Percentiles rank a stretch among this genome's conserved stretches.
phyloP scores from a whole-genome alignment of 1,140 invertebrate genomes.

The Dolichoris vasculosae region DNA sequence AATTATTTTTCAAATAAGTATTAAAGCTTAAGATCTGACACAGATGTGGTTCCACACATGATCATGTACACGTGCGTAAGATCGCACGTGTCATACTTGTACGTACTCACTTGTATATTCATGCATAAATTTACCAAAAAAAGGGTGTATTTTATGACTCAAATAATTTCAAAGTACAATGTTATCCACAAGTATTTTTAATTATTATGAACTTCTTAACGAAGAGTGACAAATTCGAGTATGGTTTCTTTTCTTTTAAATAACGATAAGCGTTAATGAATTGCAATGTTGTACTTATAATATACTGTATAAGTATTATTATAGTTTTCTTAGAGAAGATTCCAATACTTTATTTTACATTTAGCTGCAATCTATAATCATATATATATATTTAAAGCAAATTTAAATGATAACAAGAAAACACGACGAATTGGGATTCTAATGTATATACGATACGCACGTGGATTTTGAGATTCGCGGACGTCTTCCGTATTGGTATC shows the following conservation, averaged over 20 bases:
- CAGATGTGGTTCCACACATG: background rate
- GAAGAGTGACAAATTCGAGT: too few relatives aligned
- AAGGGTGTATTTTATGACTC: background rate
- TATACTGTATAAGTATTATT: background rate
- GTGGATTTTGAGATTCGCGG: background rate
- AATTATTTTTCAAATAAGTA: background rate
- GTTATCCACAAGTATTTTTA: background rate
- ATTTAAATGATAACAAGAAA: background rate
- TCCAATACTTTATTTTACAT: background rate
- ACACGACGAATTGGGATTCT: background rate
- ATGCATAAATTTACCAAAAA: background rate
- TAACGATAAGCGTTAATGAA: background rate
- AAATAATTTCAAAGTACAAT: background rate
- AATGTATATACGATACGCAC: background rate
- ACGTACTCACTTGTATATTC: background rate
- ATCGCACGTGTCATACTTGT: background rate
- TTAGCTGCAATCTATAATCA: background rate
- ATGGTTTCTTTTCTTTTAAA: too few relatives aligned
- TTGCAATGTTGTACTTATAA: too few relatives aligned
- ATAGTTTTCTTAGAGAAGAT: background rate
- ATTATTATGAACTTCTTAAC: background rate
- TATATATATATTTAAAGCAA: background rate
- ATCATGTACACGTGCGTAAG: background rate
- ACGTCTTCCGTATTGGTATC: background rate
- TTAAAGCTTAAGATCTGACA: background rate